phyloP scores from a whole-genome alignment of 2,113 vertebrate genomes.

The Hyperoodon ampullatus region DNA sequence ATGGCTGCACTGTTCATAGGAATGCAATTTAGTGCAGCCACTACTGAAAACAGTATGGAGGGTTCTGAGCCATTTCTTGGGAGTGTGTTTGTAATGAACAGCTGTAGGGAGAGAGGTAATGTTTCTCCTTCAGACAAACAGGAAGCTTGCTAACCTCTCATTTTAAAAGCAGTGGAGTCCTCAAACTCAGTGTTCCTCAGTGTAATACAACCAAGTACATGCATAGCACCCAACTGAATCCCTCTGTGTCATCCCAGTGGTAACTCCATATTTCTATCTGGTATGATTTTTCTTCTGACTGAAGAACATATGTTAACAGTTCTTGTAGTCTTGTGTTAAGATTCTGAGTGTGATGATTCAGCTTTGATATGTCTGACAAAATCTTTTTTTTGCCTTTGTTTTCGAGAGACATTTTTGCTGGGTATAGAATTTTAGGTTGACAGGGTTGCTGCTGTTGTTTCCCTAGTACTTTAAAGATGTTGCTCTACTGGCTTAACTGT shows the following conservation, averaged over 20 bases:
- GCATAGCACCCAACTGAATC: not conserved
- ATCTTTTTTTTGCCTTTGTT: not conserved
- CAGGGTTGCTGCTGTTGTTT: not conserved
- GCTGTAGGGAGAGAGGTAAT: too few species aligned
- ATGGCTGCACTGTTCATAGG: too few species aligned
- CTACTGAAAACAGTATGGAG: too few species aligned
- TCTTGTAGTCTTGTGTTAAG: not conserved
- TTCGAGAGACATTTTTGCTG: not conserved
- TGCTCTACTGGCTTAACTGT: not conserved
- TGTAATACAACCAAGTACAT: not conserved
- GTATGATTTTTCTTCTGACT: not conserved
- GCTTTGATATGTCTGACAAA: not conserved
- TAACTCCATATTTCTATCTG: not conserved
- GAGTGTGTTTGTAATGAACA: too few species aligned
- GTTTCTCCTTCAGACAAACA: too few species aligned
- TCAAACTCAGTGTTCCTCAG: not conserved
- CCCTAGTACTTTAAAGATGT: not conserved
- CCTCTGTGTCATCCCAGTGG: not conserved
- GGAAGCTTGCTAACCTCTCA: too few species aligned
- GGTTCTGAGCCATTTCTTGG: too few species aligned
- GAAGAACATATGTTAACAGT: not conserved
- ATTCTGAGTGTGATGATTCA: not conserved
- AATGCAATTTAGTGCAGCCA: too few species aligned
- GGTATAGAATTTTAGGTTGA: conserved; percentile 40
- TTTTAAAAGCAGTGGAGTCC: not conserved